phyloP scores from a whole-genome alignment of 1,140 invertebrate species.

The Drosophila bocki region DNA sequence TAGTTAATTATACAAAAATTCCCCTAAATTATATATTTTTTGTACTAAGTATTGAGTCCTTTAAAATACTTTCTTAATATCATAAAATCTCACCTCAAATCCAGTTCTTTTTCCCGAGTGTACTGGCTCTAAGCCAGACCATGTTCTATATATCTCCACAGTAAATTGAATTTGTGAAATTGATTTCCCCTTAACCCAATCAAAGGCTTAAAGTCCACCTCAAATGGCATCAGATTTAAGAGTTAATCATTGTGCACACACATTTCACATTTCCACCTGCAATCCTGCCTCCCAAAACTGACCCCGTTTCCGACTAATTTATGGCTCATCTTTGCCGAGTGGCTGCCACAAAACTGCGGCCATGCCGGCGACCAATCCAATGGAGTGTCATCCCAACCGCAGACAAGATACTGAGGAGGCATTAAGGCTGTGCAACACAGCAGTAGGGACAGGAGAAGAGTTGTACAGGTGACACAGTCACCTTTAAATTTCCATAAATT shows the following conservation, averaged over 20 bases:
- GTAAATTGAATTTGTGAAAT: constrained; percentile 51
- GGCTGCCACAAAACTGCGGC: constrained; percentile 66
- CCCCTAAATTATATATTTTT: too few species aligned
- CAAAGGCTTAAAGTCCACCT: constrained; percentile 20
- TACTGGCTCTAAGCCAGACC: constrained; percentile 11
- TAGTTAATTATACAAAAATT: too few species aligned
- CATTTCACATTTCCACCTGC: constrained; percentile 14
- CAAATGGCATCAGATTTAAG: constrained; percentile 34
- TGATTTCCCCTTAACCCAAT: constrained; percentile 19
- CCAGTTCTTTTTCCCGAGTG: background rate
- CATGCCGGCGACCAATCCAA: constrained; percentile 43
- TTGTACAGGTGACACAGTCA: constrained; percentile 3
- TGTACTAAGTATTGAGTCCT: too few species aligned
- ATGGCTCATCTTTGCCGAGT: constrained; percentile 51
- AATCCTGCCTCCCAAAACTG: background rate
- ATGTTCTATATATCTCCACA: background rate
- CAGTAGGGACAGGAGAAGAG: background rate
- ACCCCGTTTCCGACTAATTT: constrained; percentile 35
- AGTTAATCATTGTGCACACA: constrained; percentile 31
- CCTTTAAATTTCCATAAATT: constrained; percentile 41
- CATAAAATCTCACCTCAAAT: background rate
- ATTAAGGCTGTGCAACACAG: background rate
- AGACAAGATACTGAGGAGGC: constrained; percentile 37
- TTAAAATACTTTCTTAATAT: too few species aligned
- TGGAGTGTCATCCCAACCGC: constrained; percentile 61